Conservation (phyloP, 2,797 vertebrate genomes). For the Hafferia zeledoni region DNA sequence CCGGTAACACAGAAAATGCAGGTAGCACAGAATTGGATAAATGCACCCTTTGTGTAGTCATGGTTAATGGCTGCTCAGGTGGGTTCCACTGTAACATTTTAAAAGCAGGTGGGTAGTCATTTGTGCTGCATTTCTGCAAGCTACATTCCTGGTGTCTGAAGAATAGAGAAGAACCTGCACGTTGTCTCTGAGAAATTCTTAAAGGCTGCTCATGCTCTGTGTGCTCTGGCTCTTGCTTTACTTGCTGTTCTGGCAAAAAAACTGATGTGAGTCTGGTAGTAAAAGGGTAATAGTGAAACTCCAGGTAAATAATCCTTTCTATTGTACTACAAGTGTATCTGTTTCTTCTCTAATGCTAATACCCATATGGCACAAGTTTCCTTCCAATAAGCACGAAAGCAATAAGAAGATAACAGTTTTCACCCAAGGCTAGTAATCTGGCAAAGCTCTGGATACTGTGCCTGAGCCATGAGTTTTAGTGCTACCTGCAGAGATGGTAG, state of each 20-base stretch:
- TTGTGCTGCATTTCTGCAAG: background rate
- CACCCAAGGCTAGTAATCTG: constrained; percentile 29
- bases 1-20: background rate
- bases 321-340: background rate
- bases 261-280: background rate
- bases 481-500: constrained; percentile 30
- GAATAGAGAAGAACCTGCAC: background rate
- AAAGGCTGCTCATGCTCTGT: background rate
- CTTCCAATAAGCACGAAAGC: background rate
- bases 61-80: background rate
- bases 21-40: background rate
- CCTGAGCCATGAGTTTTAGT: background rate
- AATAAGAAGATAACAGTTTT: background rate
- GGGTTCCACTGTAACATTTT: background rate
- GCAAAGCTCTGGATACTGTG: background rate
- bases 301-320: constrained; percentile 35
- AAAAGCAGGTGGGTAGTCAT: background rate
- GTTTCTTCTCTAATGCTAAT: background rate
- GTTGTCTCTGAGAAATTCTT: background rate
- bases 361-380: background rate
- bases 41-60: background rate
- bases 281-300: constrained; percentile 3
- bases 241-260: constrained; percentile 14
- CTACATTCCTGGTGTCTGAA: background rate
- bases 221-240: background rate